Evolutionary conservation across 1,140 invertebrate genomes (phyloP).

Genomic region (Homarus americanus): DNA sequence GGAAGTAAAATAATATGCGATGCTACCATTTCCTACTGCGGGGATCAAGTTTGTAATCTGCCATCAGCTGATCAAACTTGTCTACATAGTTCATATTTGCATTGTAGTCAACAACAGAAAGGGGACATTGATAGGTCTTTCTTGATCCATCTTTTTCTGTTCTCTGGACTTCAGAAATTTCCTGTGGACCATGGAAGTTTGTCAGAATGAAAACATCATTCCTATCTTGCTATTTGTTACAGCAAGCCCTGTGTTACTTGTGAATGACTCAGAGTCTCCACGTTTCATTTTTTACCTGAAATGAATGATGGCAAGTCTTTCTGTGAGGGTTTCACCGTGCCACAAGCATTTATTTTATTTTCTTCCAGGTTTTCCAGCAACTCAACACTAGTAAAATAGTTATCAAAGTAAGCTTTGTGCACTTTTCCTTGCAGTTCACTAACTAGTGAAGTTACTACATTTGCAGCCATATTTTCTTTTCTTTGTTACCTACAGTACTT

Average conservation of each 20-base stretch:
- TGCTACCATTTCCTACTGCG: slow-evolving; percentile 4
- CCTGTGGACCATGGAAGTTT: slow-evolving; percentile 19
- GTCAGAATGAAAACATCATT: slow-evolving; percentile 25
- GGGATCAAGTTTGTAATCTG: slow-evolving; percentile 13
- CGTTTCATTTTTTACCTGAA: background rate
- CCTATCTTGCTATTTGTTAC: slow-evolving; percentile 20
- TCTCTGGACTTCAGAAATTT: slow-evolving; percentile 9
- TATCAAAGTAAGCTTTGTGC: slow-evolving; percentile 17
- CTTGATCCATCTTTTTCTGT: slow-evolving; percentile 16
- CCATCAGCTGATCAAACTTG: background rate
- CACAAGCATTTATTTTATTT: slow-evolving; percentile 24
- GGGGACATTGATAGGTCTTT: background rate
- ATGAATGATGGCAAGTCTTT: slow-evolving; percentile 14
- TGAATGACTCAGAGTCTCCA: slow-evolving; percentile 26
- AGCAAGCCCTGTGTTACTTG: slow-evolving; percentile 23
- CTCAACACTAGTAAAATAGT: slow-evolving; percentile 29
- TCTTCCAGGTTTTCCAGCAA: slow-evolving; percentile 10
- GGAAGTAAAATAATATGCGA: background rate
- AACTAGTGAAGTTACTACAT: slow-evolving; percentile 16
- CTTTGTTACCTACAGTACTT: slow-evolving; percentile 2
- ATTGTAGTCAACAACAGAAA: slow-evolving; percentile 1
- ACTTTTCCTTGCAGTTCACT: slow-evolving; percentile 10
- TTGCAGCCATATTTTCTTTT: background rate
- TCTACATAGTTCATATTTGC: slow-evolving; percentile 1
- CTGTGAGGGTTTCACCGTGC: slow-evolving; percentile 9